Conservation (phyloP, 2,888 invertebrate species). For the Lapara coniferarum region DNA sequence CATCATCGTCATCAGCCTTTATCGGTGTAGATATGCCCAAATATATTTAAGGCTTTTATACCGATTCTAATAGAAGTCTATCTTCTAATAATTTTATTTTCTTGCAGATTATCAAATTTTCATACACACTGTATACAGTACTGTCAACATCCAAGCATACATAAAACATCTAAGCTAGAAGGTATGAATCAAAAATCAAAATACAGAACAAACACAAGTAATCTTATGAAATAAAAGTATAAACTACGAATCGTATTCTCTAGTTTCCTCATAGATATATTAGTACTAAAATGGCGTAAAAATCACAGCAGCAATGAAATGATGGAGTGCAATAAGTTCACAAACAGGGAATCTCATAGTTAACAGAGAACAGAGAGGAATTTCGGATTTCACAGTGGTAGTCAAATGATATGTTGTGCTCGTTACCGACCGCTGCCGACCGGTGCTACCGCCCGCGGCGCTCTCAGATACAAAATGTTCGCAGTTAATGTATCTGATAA, state of each 20-base stretch:
- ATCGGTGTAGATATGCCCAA: no score
- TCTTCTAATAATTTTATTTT: conserved; percentile 27
- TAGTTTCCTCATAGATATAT: no score
- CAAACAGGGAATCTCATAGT: conserved; percentile 50
- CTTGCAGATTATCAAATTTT: conserved; percentile 47
- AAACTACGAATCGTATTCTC: no score
- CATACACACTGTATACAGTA: conserved; percentile 51
- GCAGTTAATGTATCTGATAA: not conserved
- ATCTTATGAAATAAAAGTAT: no score
- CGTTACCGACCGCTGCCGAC: conserved; percentile 42
- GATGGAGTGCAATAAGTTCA: conserved; percentile 34
- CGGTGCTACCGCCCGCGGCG: not conserved
- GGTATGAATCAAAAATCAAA: not conserved
- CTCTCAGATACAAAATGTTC: not conserved
- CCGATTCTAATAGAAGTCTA: not conserved
- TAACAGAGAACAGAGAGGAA: conserved; percentile 42
- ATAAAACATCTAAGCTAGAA: not conserved
- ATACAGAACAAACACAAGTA: not conserved
- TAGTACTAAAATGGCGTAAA: not conserved
- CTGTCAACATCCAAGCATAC: conserved; percentile 33
- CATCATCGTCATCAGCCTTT: no score
- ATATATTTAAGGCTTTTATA: no score
- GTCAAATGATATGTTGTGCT: conserved; percentile 56
- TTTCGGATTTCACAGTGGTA: conserved; percentile 49
- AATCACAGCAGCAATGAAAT: conserved; percentile 21